Percentiles rank a stretch among this genome's conserved stretches.
phyloP scores from a whole-genome alignment of 2,113 vertebrate genomes.

The Pavo muticus region DNA sequence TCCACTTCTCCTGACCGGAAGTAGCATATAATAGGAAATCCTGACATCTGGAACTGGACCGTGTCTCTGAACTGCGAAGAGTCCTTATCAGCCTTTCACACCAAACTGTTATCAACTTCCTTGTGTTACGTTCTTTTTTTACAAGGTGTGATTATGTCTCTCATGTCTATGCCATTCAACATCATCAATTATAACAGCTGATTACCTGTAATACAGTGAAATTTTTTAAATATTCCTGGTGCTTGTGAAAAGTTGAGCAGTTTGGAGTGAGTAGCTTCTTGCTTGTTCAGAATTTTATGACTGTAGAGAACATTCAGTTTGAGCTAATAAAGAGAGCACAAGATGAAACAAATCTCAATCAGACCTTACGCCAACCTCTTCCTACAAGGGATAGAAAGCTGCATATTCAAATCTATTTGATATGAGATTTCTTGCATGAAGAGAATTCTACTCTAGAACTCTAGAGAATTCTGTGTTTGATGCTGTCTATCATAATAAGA shows the following conservation, averaged over 20 bases:
- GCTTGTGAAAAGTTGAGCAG: neutral
- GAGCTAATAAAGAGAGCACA: slow-evolving; percentile 10
- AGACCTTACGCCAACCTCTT: neutral
- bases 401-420: neutral
- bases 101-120: slow-evolving; percentile 34
- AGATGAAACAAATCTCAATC: neutral
- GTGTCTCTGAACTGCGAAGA: slow-evolving; percentile 35
- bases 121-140: slow-evolving; percentile 10
- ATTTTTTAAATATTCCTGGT: neutral
- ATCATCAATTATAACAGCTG: neutral
- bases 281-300: neutral
- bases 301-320: neutral
- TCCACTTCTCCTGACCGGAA: neutral
- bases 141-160: neutral
- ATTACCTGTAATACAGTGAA: neutral
- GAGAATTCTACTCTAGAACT: neutral
- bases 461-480: neutral
- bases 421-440: neutral
- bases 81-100: slow-evolving; percentile 33
- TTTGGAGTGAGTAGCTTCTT: neutral
- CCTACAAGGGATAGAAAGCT: neutral
- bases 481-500: neutral
- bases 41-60: slow-evolving; percentile 66
- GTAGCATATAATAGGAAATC: slow-evolving; percentile 58
- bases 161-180: neutral